Evolutionary conservation across 2,888 invertebrate genomes (phyloP).

Genomic region (Thereva unica): DNA sequence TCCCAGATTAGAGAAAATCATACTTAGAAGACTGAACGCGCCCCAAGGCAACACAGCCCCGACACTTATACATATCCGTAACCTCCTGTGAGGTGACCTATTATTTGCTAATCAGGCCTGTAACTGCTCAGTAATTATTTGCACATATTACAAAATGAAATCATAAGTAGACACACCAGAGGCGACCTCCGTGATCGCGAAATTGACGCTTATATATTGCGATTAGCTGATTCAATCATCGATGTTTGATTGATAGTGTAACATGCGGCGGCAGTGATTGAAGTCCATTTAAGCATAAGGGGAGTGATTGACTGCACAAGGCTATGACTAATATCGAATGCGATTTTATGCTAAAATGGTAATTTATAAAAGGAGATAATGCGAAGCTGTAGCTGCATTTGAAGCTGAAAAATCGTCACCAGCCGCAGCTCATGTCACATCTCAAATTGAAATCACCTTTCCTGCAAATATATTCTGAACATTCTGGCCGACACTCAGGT

Average conservation of each 20-base stretch:
- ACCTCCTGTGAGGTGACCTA: not conserved
- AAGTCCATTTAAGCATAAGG: not conserved
- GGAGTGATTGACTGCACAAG: too few relatives aligned
- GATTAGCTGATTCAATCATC: conserved; percentile 7
- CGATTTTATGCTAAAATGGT: too few relatives aligned
- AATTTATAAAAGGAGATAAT: too few relatives aligned
- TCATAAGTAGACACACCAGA: not conserved
- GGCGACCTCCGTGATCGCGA: conserved; percentile 7
- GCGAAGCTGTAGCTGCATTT: too few relatives aligned
- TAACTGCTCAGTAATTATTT: conserved; percentile 5
- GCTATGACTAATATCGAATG: too few relatives aligned
- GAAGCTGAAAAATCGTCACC: too few relatives aligned
- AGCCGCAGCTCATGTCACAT: too few relatives aligned
- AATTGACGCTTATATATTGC: conserved; percentile 9
- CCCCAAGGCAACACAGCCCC: conserved; percentile 4
- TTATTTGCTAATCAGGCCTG: conserved; percentile 8
- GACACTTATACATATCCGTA: not conserved
- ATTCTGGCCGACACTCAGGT: too few relatives aligned
- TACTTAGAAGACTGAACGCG: not conserved
- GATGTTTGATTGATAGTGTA: conserved; percentile 13
- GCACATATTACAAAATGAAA: conserved; percentile 1
- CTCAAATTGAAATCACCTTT: too few relatives aligned
- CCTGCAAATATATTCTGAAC: too few relatives aligned
- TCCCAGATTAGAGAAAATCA: not conserved
- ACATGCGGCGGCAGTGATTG: conserved; percentile 8